Evolutionary conservation across 2,888 invertebrate genomes (phyloP), one percentile per base, ranked within the genome.

Genomic region (Polyommatus icarus): DNA sequence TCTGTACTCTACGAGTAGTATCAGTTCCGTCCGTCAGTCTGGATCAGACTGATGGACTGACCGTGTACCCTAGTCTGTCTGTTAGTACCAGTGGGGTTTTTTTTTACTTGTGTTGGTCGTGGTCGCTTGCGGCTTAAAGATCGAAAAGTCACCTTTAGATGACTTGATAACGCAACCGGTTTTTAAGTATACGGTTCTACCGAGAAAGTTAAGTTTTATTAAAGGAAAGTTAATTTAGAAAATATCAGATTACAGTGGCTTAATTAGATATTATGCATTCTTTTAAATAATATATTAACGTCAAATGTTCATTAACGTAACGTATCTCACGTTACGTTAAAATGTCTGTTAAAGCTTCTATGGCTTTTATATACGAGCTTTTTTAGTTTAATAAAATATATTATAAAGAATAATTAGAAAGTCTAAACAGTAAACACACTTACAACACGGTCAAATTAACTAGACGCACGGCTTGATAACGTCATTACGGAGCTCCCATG

Each of bases 211-310:
- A 15, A 40, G 4, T 46, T 73, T 67, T 15, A 67, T 8, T 8
- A 73, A 73, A 46, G 46, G 73, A 73, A 73, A 73, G 40, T 46
- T 46, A 40, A 73, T 73, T 73, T 73, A 46, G 72, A 73, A 5
- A 67, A 67, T n/a, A 29, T 67, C 67, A 67, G 59, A 59, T 59
- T 71, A 72, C n/a, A 20, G 20, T 20, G n/a, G 40, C 20, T 73
- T 73, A 46, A 24, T 61, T 61, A 67, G 15, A 67, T 67, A 1
- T 29, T 67, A 1, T 32, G 67, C 67, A 32, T 67, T 29, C 15
- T 67, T 67, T 61, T 24, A 61, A 24, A 61, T 67, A 29, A 29
- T 15, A 24, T n/a, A 29, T 29, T 29, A 29, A 67, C 61, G 61
- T 59, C 20, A 24, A 24, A 67, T 32, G 67, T 29, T 32, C 29